Base-by-base conservation (phyloP, 2,113 vertebrate species). In the Bothrops jararaca region DNA sequence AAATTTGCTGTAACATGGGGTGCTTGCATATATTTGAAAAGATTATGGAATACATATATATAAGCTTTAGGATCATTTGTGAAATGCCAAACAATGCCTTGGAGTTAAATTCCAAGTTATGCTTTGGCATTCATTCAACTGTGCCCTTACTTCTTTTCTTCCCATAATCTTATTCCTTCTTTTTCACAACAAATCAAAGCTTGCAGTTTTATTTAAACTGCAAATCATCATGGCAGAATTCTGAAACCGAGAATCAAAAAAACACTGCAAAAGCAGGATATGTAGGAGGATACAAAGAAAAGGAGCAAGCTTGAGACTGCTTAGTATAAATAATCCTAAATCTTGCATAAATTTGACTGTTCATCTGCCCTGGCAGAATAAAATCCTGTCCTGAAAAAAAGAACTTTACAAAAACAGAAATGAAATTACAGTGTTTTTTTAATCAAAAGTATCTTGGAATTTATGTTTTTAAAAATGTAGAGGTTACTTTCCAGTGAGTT, bases 401-500 rank as follows among this genome's bases (percentile, higher is more conserved):
- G 42, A 20, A 88, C n/a, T 56, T 34, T 34, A 10, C 4, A 54
- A n/a, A 88, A 18, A 39, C 8, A 53, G 13, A 20, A 53, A 13
- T n/a, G 6, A 53, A n/a, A 20, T 0, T 54, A 53, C 42, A 3
- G 6, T 7, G 54, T 50, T 80, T 24, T 57, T 39, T 8, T 3
- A 80, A 80, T 22, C 34, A 80, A 80, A 80, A 80, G 22, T 2
- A 22, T 80, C 20, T 42, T 22, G 18, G 74, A 80, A 42, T 80
- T 22, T 80, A 22, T 80, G 18, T 60, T 22, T 93, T 86, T 2
- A 34, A 42, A 85, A 54, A 34, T 42, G 91, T 4, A 6, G 3
- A 5, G 88, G 39, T 94, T 95, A 91, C 23, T 18, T 88, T 89
- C 50, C n/a, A 39, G 34, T n/a, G 85, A 34, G 90, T 64, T 53